These are phyloP conservation scores for Gonioctena quinquepunctata DNA, from an alignment of 1,140 invertebrate genomes.

Conservation along the genomic window DNA sequence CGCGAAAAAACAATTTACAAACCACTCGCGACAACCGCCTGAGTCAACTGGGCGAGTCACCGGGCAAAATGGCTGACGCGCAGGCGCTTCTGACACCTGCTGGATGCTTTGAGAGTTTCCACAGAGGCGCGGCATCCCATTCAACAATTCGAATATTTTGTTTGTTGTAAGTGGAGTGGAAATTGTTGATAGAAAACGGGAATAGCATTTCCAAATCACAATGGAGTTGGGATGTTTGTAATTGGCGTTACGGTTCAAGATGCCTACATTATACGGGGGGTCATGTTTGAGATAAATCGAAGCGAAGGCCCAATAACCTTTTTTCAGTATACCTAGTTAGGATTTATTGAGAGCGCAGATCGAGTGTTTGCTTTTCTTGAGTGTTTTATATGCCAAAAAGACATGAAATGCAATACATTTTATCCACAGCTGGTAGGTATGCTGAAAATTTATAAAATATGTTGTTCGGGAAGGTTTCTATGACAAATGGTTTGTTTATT, in stretches of 20 bases:
- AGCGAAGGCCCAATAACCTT: too few species aligned
- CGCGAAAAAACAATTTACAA: not conserved
- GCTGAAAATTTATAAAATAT: too few species aligned
- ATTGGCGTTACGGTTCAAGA: not conserved
- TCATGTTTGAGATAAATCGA: too few species aligned
- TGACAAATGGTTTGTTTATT: too few species aligned
- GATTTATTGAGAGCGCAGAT: too few species aligned
- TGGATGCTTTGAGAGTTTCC: not conserved
- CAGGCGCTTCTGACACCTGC: constrained; percentile 31
- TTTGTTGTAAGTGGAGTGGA: not conserved
- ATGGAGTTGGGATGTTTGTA: not conserved
- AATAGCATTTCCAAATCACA: not conserved
- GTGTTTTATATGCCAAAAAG: too few species aligned
- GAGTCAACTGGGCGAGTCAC: constrained; percentile 40
- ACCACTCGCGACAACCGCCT: constrained; percentile 3
- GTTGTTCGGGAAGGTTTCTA: too few species aligned
- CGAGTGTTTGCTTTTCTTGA: too few species aligned
- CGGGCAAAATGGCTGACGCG: constrained; percentile 35
- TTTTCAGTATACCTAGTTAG: too few species aligned
- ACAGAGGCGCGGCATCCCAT: not conserved
- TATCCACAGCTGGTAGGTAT: too few species aligned
- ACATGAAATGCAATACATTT: too few species aligned
- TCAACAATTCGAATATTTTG: not conserved
- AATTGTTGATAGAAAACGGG: not conserved
- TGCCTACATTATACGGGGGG: too few species aligned